Evolutionary conservation across 1,140 invertebrate genomes (phyloP).

Genomic region (Hylyphantes graminicola): DNA sequence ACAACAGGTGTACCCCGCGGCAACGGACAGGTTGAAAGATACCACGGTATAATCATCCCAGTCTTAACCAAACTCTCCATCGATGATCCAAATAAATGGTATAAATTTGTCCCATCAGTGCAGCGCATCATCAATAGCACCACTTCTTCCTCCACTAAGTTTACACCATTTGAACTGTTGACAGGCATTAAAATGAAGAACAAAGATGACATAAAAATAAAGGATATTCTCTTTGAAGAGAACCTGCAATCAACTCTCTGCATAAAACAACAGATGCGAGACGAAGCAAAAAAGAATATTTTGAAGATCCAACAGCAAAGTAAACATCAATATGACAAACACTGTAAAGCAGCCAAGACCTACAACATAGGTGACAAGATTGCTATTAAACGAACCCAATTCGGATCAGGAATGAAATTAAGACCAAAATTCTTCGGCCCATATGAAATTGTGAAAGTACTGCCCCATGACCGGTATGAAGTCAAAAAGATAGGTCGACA

Average conservation of each 20-base stretch:
- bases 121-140: not conserved
- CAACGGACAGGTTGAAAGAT: not conserved
- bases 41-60: not conserved
- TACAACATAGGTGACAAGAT: not conserved
- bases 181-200: not conserved
- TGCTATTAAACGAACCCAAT: not conserved
- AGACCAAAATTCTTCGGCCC: not conserved
- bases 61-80: slow-evolving; percentile 8
- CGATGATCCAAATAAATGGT: not conserved
- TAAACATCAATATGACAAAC: not conserved
- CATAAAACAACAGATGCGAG: not conserved
- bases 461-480: not conserved
- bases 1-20: not conserved
- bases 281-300: not conserved
- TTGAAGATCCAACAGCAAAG: not conserved
- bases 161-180: slow-evolving; percentile 13
- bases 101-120: not conserved
- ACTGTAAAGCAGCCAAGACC: not conserved
- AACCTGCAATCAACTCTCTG: not conserved
- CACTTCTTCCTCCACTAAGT: not conserved
- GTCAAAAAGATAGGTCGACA: no score
- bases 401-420: not conserved
- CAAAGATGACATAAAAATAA: not conserved
- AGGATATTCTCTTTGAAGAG: not conserved
- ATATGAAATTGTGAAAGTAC: not conserved